These are phyloP conservation scores for Bolborhynchus lineola DNA, from an alignment of 2,113 vertebrate genomes.

Conservation along the genomic window DNA sequence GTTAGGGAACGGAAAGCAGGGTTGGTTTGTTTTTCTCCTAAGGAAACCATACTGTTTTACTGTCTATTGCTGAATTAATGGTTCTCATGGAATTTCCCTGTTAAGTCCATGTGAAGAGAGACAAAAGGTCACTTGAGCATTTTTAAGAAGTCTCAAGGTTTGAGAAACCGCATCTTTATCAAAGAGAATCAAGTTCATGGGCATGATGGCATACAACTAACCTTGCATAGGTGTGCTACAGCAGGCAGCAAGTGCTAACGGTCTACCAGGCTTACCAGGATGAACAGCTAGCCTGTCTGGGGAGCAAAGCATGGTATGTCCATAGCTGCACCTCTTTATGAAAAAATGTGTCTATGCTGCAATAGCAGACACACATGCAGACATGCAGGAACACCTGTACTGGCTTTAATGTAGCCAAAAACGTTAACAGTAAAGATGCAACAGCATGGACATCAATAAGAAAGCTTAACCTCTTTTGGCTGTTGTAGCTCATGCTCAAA, in stretches of 20 bases:
- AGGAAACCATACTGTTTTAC: neutral
- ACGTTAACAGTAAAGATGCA: neutral
- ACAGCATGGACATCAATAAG: neutral
- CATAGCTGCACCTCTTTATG: neutral
- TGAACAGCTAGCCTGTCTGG: neutral
- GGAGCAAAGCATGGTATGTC: neutral
- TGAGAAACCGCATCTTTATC: neutral
- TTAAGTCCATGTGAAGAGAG: neutral
- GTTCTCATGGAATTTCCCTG: neutral
- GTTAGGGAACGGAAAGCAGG: neutral
- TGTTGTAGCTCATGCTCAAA: neutral
- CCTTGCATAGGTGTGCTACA: neutral
- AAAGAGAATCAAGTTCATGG: neutral
- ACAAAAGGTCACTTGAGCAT: neutral
- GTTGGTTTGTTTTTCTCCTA: neutral
- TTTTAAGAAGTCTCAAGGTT: neutral
- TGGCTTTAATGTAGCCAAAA: neutral
- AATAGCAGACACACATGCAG: neutral
- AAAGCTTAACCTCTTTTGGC: neutral
- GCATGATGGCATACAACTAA: neutral
- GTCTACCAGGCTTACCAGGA: neutral
- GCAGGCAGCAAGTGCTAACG: fast-evolving
- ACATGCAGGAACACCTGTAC: neutral
- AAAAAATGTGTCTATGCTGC: neutral
- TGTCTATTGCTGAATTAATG: neutral